Percentiles rank a stretch among this genome's conserved stretches.
phyloP scores from a whole-genome alignment of 2,113 vertebrate species.

The Barbus barbus region DNA sequence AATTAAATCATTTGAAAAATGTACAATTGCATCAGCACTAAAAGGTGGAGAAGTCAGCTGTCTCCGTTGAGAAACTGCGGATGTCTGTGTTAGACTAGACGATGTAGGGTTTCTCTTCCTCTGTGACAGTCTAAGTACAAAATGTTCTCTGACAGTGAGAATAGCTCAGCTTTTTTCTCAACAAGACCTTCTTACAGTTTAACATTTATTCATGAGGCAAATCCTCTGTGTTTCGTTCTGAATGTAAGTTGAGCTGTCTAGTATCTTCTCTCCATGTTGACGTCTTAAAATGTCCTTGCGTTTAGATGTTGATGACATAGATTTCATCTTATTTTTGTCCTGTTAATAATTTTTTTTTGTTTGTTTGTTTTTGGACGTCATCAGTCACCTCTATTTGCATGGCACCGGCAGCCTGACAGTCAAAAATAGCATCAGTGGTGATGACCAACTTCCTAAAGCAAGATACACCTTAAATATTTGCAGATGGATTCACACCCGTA shows the following conservation, averaged over 20 bases:
- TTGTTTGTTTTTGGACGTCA: too few species aligned
- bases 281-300: background rate
- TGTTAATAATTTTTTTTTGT: too few species aligned
- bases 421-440: slow-evolving; percentile 22
- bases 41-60: slow-evolving; percentile 4
- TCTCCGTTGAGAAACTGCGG: background rate
- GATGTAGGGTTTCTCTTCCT: background rate
- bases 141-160: slow-evolving; percentile 8
- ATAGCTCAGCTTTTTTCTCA: background rate
- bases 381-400: slow-evolving; percentile 11
- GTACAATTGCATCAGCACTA: background rate
- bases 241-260: background rate
- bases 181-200: background rate
- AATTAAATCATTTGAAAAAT: too few species aligned
- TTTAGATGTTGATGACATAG: background rate
- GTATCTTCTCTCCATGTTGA: background rate
- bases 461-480: background rate
- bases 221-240: background rate
- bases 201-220: background rate
- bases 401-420: background rate
- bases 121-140: background rate
- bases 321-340: slow-evolving; percentile 1
- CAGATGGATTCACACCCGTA: background rate
- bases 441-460: background rate
- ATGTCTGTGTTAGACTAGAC: background rate